A percentile compares a stretch with the other conserved stretches of the same genome.
Conservation (phyloP, 2,888 invertebrate genomes). For the Amorpha juglandis region DNA sequence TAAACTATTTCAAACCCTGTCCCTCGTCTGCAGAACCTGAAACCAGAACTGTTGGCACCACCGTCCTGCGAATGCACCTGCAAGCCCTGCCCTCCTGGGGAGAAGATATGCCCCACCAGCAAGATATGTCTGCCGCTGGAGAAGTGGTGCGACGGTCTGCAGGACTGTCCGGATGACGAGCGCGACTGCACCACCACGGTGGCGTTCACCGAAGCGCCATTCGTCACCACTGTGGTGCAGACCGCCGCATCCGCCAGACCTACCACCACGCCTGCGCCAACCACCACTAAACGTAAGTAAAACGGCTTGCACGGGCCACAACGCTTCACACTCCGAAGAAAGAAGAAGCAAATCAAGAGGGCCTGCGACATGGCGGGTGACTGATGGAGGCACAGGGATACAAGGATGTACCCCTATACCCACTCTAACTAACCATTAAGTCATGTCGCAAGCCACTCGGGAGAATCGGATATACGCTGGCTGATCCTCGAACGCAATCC, state of each 20-base stretch:
- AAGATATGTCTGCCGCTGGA: constrained; percentile 88
- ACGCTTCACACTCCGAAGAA: too few species aligned
- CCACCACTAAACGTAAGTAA: constrained; percentile 57
- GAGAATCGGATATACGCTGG: too few species aligned
- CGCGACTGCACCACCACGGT: constrained; percentile 80
- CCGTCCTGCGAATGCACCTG: constrained; percentile 89
- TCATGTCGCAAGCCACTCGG: too few species aligned
- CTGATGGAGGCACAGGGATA: too few species aligned
- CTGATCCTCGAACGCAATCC: too few species aligned
- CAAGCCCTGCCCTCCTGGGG: constrained; percentile 87
- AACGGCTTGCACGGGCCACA: neutral
- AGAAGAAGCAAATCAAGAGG: too few species aligned
- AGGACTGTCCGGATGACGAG: constrained; percentile 94
- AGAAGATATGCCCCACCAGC: constrained; percentile 89
- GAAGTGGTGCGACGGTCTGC: constrained; percentile 92
- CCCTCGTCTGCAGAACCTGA: constrained; percentile 71
- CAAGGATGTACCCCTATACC: too few species aligned
- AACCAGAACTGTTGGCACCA: constrained; percentile 81
- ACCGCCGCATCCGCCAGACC: constrained; percentile 46
- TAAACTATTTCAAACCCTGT: too few species aligned
- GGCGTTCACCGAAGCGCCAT: constrained; percentile 46
- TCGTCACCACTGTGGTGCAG: constrained; percentile 48
- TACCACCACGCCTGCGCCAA: constrained; percentile 33
- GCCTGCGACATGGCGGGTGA: too few species aligned
- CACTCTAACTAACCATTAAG: too few species aligned